A percentile compares a stretch with the other conserved stretches of the same genome.
These are phyloP conservation scores for Brevimyrus niger DNA, from an alignment of 2,113 vertebrate genomes.

Conservation along the genomic window DNA sequence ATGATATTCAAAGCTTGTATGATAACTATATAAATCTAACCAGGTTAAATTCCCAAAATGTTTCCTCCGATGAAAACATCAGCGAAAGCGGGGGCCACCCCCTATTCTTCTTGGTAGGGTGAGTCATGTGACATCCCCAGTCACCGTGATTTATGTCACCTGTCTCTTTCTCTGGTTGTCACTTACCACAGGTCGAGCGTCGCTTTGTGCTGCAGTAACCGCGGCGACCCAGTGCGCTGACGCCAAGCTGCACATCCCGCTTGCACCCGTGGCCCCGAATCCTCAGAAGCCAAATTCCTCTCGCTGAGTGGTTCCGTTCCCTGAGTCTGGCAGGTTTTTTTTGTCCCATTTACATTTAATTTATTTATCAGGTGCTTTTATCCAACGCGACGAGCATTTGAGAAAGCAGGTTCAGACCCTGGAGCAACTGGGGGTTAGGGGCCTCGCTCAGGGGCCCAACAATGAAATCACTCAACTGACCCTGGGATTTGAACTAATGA, in stretches of 20 bases:
- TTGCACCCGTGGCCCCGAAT: background rate
- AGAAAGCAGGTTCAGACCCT: background rate
- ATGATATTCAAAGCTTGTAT: constrained; percentile 18
- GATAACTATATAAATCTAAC: background rate
- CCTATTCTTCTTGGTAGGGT: background rate
- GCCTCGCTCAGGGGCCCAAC: background rate
- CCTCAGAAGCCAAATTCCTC: background rate
- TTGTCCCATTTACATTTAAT: background rate
- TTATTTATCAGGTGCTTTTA: background rate
- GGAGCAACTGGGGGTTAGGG: background rate
- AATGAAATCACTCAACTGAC: background rate
- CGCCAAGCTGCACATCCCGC: background rate
- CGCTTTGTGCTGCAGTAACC: background rate
- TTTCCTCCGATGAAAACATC: constrained; percentile 7
- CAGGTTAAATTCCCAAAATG: constrained; percentile 17
- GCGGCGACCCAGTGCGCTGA: background rate
- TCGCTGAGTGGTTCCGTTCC: background rate
- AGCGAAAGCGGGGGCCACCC: background rate
- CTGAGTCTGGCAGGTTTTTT: background rate
- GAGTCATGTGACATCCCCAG: background rate
- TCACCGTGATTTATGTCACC: background rate
- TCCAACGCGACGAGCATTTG: background rate
- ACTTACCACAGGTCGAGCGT: background rate
- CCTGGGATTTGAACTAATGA: background rate
- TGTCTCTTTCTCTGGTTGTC: background rate